A percentile compares a stretch with the other conserved stretches of the same genome.
These are phyloP conservation scores for Ladona fulva DNA, from an alignment of 1,140 invertebrate species.

Conservation along the genomic window DNA sequence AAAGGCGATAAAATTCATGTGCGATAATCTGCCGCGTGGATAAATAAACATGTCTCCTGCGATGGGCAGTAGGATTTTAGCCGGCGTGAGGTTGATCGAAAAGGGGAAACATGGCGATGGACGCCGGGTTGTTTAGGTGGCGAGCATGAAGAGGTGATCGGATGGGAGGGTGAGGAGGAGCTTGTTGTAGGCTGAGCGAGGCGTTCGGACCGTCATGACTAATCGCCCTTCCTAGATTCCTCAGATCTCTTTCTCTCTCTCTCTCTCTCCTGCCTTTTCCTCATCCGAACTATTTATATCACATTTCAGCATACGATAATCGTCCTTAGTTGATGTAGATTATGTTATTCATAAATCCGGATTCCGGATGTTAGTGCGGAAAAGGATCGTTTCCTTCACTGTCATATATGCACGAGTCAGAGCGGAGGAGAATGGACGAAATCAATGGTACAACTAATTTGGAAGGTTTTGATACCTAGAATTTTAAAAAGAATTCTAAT, in stretches of 20 bases:
- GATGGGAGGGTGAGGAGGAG: neutral
- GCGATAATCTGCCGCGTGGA: neutral
- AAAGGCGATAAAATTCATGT: neutral
- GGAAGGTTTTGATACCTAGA: too few relatives aligned
- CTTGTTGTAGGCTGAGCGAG: neutral
- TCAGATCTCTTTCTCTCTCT: neutral
- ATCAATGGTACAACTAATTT: too few relatives aligned
- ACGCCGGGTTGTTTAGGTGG: neutral
- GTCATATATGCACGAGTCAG: too few relatives aligned
- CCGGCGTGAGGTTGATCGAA: neutral
- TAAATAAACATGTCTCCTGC: neutral
- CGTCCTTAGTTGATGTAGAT: too few relatives aligned
- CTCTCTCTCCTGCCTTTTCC: neutral
- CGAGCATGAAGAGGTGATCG: neutral
- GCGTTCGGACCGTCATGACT: neutral
- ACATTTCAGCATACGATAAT: too few relatives aligned
- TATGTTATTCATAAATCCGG: too few relatives aligned
- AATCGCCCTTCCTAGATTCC: neutral
- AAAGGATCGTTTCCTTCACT: too few relatives aligned
- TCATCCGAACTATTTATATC: neutral
- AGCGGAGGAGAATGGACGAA: too few relatives aligned
- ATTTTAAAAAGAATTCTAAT: too few relatives aligned
- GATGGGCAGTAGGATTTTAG: neutral
- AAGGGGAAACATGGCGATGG: neutral
- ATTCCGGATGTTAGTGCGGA: too few relatives aligned